A percentile compares a stretch with the other conserved stretches of the same genome.
Evolutionary conservation across 2,113 vertebrate species (phyloP).

Genomic region (Picathartes gymnocephalus): DNA sequence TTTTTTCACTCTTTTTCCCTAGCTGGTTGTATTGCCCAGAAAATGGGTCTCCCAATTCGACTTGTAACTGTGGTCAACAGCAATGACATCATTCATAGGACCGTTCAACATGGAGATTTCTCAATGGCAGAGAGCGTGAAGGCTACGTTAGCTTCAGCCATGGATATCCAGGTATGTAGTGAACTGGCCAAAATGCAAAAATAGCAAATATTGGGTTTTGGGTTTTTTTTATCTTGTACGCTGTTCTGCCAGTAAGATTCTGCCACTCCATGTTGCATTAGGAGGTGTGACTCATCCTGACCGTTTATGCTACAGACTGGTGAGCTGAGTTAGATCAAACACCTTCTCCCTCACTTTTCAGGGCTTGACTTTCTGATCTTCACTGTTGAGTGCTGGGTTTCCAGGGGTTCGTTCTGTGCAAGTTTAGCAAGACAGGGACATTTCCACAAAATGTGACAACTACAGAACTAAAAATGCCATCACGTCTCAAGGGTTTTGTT

Average conservation of each 20-base stretch:
- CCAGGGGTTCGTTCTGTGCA: background rate
- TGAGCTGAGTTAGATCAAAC: background rate
- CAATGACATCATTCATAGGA: conserved; percentile 86
- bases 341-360: background rate
- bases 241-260: background rate
- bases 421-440: background rate
- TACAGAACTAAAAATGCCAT: background rate
- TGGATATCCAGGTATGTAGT: conserved; percentile 90
- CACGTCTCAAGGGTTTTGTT: background rate
- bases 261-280: background rate
- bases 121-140: conserved; percentile 73
- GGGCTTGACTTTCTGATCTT: background rate
- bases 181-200: background rate
- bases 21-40: conserved; percentile 81
- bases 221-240: background rate
- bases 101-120: conserved; percentile 82
- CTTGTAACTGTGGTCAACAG: conserved; percentile 84
- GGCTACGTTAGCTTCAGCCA: conserved; percentile 85
- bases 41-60: conserved; percentile 83
- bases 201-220: background rate
- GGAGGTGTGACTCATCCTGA: background rate
- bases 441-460: background rate
- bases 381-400: background rate
- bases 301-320: background rate
- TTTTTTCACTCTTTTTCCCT: background rate